These are phyloP conservation scores for Arctocebus calabarensis DNA, from an alignment of 2,797 vertebrate genomes.

Conservation along the genomic window DNA sequence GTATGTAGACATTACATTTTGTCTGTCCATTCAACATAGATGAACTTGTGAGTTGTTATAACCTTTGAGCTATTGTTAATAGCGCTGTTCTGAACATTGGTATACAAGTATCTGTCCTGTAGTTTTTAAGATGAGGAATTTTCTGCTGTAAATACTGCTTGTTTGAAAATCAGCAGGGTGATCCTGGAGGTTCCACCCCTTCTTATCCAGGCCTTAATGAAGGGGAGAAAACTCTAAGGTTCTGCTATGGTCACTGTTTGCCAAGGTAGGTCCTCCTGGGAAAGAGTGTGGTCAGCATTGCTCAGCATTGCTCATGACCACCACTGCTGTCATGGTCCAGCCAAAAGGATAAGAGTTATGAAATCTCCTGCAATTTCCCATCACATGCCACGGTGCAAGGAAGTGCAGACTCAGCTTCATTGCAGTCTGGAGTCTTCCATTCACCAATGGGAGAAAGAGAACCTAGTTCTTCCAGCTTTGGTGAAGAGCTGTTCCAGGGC, in stretches of 20 bases:
- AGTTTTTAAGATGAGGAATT: background rate
- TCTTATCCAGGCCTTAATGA: slow-evolving; percentile 15
- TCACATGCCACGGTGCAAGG: background rate
- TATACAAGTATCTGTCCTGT: background rate
- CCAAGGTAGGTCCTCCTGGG: background rate
- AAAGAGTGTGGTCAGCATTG: fast-evolving
- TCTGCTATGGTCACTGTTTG: background rate
- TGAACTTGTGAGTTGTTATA: background rate
- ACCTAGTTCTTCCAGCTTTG: background rate
- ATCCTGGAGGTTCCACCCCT: slow-evolving; percentile 66
- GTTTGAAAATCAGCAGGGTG: background rate
- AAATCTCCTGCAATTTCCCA: background rate
- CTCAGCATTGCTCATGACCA: too few relatives aligned
- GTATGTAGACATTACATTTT: background rate
- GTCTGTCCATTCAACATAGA: background rate
- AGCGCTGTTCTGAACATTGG: background rate
- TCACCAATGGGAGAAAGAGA: background rate
- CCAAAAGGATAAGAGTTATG: background rate
- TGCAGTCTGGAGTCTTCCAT: background rate
- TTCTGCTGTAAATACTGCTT: background rate
- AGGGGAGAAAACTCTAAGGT: background rate
- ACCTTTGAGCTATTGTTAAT: background rate
- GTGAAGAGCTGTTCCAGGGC: slow-evolving; percentile 71
- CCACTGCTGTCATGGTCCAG: background rate
- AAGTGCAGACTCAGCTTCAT: background rate